phyloP scores from a whole-genome alignment of 2,888 invertebrate genomes.

The Tuta absoluta region DNA sequence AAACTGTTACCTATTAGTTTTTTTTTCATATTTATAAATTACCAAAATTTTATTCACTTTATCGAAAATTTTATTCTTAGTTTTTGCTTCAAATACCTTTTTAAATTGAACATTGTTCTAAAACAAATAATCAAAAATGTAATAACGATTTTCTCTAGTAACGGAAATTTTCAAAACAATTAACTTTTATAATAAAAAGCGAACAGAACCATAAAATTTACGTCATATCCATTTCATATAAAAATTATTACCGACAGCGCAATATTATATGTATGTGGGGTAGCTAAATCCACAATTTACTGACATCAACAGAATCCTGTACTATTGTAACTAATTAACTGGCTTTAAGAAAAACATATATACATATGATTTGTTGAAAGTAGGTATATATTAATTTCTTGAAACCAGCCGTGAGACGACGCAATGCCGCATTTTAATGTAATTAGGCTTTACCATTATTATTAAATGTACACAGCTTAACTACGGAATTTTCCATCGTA shows the following conservation, averaged over 20 bases:
- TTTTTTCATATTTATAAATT: background rate
- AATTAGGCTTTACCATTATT: constrained; percentile 66
- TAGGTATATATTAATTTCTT: constrained; percentile 26
- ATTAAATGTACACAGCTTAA: constrained; percentile 76
- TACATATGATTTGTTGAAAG: background rate
- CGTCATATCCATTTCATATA: constrained; percentile 65
- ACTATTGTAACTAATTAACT: constrained; percentile 72
- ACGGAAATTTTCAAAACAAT: constrained; percentile 64
- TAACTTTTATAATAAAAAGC: constrained; percentile 58
- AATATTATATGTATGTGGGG: constrained; percentile 46
- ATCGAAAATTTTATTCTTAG: background rate
- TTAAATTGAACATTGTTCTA: constrained; percentile 32
- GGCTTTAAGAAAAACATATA: constrained; percentile 41
- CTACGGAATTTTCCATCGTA: constrained; percentile 72
- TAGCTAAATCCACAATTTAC: constrained; percentile 41
- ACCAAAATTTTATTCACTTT: background rate
- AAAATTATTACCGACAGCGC: constrained; percentile 67
- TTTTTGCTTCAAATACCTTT: background rate
- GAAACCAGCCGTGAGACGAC: constrained; percentile 29
- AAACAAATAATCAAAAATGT: background rate
- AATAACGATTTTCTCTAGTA: constrained; percentile 61
- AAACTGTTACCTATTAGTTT: background rate
- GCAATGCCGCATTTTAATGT: constrained; percentile 46
- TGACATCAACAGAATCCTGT: constrained; percentile 69
- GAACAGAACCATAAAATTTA: constrained; percentile 61